phyloP scores from a whole-genome alignment of 2,888 invertebrate species.

The Eupeodes latifasciatus region DNA sequence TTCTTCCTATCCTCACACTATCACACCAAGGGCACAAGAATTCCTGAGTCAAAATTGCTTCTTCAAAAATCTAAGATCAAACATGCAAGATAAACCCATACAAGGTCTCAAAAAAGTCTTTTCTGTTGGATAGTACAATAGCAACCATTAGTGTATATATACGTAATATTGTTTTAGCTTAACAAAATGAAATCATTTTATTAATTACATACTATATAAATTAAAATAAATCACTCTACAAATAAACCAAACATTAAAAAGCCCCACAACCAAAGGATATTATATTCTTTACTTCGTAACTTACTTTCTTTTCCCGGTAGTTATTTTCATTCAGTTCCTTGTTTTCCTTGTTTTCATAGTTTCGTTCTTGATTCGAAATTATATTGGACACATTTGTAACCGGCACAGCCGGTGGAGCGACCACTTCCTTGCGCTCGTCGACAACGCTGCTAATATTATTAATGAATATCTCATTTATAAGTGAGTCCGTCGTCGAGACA shows the following conservation, averaged over 20 bases:
- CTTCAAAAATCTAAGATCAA: too few relatives aligned
- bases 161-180: not conserved
- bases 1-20: too few relatives aligned
- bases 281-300: conserved; percentile 52
- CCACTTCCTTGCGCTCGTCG: conserved; percentile 74
- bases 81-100: too few relatives aligned
- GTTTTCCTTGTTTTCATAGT: conserved; percentile 72
- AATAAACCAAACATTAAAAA: not conserved
- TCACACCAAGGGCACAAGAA: too few relatives aligned
- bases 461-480: conserved; percentile 83
- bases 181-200: not conserved
- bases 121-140: too few relatives aligned
- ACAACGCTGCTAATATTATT: conserved; percentile 82
- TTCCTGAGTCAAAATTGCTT: too few relatives aligned
- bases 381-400: conserved; percentile 75
- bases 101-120: too few relatives aligned
- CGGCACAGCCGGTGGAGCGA: conserved; percentile 51
- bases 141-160: too few relatives aligned
- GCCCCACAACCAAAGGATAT: not conserved
- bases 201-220: conserved; percentile 10
- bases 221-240: conserved; percentile 4
- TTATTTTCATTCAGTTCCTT: conserved; percentile 80
- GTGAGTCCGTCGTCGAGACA: conserved; percentile 82
- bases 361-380: conserved; percentile 81
- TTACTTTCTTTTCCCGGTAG: conserved; percentile 80